Percentiles rank a stretch among this genome's conserved stretches.
Evolutionary conservation across 1,140 invertebrate genomes (phyloP).

Genomic region (Orius insidiosus): DNA sequence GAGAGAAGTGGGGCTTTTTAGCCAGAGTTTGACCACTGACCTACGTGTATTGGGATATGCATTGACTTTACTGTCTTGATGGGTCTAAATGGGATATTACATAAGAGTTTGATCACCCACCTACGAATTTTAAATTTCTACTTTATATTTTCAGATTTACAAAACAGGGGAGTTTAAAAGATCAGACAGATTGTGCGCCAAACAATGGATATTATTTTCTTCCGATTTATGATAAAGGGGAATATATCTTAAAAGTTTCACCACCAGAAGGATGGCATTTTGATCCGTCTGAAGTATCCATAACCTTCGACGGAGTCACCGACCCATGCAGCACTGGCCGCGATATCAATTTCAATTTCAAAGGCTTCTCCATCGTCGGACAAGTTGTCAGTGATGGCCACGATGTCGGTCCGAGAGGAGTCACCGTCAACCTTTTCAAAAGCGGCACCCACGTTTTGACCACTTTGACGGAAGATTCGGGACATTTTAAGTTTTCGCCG

Average conservation of each 20-base stretch:
- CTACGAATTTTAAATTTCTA: too few species aligned
- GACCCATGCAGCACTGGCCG: slow-evolving; percentile 76
- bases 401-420: slow-evolving; percentile 51
- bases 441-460: slow-evolving; percentile 31
- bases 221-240: slow-evolving; percentile 89
- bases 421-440: slow-evolving; percentile 51
- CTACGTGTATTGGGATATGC: too few species aligned
- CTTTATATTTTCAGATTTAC: too few species aligned
- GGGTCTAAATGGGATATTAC: too few species aligned
- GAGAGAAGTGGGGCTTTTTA: too few species aligned
- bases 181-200: slow-evolving; percentile 89
- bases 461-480: slow-evolving; percentile 48
- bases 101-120: too few species aligned
- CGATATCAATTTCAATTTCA: slow-evolving; percentile 91
- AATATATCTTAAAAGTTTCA: slow-evolving; percentile 58
- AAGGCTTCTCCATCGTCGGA: slow-evolving; percentile 84
- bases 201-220: slow-evolving; percentile 97
- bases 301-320: slow-evolving; percentile 68
- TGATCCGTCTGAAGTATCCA: slow-evolving; percentile 62
- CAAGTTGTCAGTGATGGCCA: slow-evolving; percentile 45
- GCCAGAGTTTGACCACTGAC: too few species aligned
- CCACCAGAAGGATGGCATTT: slow-evolving; percentile 91
- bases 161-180: slow-evolving; percentile 83
- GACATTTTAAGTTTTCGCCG: slow-evolving; percentile 71
- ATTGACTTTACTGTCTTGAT: too few species aligned